phyloP scores from a whole-genome alignment of 2,113 vertebrate species.

The Tragelaphus imberbis region DNA sequence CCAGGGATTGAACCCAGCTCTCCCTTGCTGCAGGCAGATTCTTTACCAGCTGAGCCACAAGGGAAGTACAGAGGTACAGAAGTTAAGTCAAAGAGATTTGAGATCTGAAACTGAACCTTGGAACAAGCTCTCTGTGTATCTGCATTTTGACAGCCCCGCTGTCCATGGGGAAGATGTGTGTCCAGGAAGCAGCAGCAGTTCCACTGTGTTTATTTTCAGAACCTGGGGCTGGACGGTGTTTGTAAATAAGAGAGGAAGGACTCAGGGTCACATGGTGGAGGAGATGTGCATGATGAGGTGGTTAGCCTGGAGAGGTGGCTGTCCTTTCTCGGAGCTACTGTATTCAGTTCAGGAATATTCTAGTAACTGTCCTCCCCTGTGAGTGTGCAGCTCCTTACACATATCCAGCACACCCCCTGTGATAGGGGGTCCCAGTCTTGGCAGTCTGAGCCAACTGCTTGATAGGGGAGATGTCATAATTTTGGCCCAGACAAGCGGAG shows the following conservation, averaged over 20 bases:
- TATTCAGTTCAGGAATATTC: not conserved
- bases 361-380: not conserved
- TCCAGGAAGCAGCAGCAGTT: not conserved
- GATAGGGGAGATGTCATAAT: not conserved
- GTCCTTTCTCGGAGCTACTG: not conserved
- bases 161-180: not conserved
- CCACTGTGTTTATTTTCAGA: not conserved
- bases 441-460: not conserved
- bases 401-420: not conserved
- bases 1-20: not conserved
- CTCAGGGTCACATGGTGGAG: not conserved
- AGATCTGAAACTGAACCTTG: conserved; percentile 43
- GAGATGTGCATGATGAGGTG: not conserved
- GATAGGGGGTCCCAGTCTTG: not conserved
- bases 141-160: not conserved
- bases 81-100: conserved; percentile 54
- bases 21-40: not conserved
- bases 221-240: not conserved
- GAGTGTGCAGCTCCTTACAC: not conserved
- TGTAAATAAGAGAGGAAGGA: not conserved
- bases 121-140: not conserved
- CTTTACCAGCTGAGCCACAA: not conserved
- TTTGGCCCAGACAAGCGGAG: not conserved
- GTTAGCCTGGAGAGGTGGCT: not conserved
- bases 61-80: not conserved